Conservation (phyloP, 2,797 vertebrate species). For the Peromyscus nudipes region DNA sequence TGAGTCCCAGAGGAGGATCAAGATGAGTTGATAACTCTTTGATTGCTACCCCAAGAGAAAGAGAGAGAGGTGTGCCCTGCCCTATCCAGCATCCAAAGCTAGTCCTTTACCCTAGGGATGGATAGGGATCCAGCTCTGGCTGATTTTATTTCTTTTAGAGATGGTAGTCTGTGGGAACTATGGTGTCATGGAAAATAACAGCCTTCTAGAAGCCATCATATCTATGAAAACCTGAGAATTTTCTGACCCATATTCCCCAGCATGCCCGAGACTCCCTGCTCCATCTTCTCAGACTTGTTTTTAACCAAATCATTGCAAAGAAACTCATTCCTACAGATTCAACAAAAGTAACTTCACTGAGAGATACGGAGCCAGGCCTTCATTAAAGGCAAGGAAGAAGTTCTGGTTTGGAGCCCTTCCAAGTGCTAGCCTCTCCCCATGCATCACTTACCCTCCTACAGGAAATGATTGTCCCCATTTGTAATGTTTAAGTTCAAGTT, state of each 20-base stretch:
- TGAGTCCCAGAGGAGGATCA: conserved; percentile 70
- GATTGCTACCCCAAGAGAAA: conserved; percentile 58
- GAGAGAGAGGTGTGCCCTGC: conserved; percentile 46
- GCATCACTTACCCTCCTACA: neutral
- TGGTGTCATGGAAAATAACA: conserved; percentile 16
- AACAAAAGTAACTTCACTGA: conserved; percentile 58
- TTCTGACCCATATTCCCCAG: neutral
- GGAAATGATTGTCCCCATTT: neutral
- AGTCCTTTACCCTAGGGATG: neutral
- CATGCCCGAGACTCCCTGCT: neutral
- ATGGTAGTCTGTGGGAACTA: conserved; percentile 21
- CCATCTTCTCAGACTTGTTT: conserved; percentile 43
- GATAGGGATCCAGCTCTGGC: neutral
- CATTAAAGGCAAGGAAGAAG: conserved; percentile 59
- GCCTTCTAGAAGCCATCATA: neutral
- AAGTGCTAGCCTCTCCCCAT: neutral
- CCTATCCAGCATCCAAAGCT: neutral
- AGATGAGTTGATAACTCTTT: conserved; percentile 79
- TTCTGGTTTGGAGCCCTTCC: neutral
- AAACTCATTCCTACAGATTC: conserved; percentile 51
- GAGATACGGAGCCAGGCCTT: conserved; percentile 24
- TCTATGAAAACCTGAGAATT: conserved; percentile 13
- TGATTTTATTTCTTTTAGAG: conserved; percentile 50
- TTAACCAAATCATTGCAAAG: conserved; percentile 61
- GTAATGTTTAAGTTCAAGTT: neutral